Conservation (phyloP, 2,797 vertebrate species). For the Buphagus erythrorhynchus region DNA sequence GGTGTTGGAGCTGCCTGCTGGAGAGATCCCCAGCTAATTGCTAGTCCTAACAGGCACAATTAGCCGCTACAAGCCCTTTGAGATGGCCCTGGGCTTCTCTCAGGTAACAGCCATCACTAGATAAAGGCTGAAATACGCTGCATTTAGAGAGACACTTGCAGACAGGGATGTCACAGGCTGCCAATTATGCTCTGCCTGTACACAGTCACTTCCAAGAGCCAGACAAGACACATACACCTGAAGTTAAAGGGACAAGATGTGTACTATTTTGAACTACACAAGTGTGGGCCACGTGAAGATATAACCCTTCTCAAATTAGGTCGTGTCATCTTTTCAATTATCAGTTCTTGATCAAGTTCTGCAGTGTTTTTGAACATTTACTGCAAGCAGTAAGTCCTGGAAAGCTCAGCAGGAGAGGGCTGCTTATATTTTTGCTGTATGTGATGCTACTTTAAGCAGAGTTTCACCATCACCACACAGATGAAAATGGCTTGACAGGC, state of each 20-base stretch:
- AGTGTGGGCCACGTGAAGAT: not conserved
- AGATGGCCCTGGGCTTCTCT: slow-evolving; percentile 80
- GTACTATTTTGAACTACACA: slow-evolving; percentile 66
- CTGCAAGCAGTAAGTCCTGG: not conserved
- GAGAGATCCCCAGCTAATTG: slow-evolving; percentile 81
- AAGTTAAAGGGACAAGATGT: slow-evolving; percentile 68
- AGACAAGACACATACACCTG: slow-evolving; percentile 66
- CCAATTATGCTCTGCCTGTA: slow-evolving; percentile 79
- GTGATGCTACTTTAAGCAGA: not conserved
- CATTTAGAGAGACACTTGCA: slow-evolving; percentile 79
- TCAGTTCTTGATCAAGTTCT: slow-evolving; percentile 32
- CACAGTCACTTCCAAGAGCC: slow-evolving; percentile 75
- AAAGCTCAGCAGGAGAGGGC: not conserved
- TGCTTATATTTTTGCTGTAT: not conserved
- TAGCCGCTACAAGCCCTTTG: slow-evolving; percentile 83
- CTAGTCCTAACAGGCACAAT: slow-evolving; percentile 83
- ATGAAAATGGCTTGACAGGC: not conserved
- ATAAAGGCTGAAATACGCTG: slow-evolving; percentile 79
- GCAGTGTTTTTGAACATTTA: not conserved
- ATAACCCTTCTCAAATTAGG: slow-evolving; percentile 51
- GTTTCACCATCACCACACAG: not conserved
- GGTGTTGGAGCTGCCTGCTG: slow-evolving; percentile 74
- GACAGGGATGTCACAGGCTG: slow-evolving; percentile 82
- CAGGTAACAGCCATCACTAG: slow-evolving; percentile 81
- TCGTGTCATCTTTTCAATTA: slow-evolving; percentile 31